Conservation (phyloP, 2,797 vertebrate species). For the Hypotaenidia philippensis region DNA sequence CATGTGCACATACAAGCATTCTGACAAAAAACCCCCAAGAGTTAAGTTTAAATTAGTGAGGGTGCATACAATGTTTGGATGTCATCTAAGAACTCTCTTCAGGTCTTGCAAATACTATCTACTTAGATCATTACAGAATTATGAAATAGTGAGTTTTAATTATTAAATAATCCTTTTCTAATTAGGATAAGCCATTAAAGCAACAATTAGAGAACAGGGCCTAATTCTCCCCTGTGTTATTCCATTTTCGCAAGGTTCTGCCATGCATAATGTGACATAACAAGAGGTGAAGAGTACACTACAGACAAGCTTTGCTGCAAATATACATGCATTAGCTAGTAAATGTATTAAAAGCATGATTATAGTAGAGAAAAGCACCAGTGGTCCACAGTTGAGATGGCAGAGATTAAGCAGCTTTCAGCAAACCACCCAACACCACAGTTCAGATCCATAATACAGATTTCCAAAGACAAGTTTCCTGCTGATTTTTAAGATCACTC, state of each 20-base stretch:
- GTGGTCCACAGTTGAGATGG: background rate
- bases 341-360: constrained; percentile 8
- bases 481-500: background rate
- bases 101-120: background rate
- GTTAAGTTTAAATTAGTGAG: background rate
- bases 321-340: background rate
- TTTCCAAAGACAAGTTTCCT: background rate
- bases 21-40: background rate
- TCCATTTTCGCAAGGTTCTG: background rate
- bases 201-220: constrained; percentile 18
- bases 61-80: accelerated
- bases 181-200: constrained; percentile 54
- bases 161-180: constrained; percentile 55
- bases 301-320: background rate
- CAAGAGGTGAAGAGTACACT: background rate
- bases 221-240: background rate
- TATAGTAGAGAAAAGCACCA: background rate
- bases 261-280: background rate
- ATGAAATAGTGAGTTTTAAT: constrained; percentile 43
- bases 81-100: background rate
- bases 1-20: background rate
- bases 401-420: background rate
- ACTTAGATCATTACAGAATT: constrained; percentile 15
- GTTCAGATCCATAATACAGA: background rate
- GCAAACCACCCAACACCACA: background rate